Evolutionary conservation across 1,140 invertebrate genomes (phyloP).

Genomic region (Apis dorsata): DNA sequence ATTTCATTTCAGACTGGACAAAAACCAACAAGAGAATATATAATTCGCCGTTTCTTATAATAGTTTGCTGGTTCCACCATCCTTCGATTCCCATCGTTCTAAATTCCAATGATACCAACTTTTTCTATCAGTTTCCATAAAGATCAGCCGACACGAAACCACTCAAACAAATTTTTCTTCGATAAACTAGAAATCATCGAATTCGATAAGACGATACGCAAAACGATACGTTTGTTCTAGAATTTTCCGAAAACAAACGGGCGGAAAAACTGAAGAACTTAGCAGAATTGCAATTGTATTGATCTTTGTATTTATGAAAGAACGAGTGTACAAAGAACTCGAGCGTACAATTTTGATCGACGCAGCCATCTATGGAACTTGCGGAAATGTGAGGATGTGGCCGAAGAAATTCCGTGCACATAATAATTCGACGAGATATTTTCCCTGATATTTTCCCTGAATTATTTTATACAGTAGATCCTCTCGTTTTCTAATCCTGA

Average conservation of each 20-base stretch:
- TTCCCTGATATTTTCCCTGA: constrained; percentile 33
- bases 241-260: constrained; percentile 1
- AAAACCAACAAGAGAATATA: not conserved
- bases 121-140: not conserved
- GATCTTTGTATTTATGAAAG: not conserved
- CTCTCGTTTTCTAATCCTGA: not conserved
- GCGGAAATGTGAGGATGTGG: not conserved
- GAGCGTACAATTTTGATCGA: not conserved
- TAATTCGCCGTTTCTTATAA: not conserved
- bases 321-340: too few relatives aligned
- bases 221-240: too few relatives aligned
- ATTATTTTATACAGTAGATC: constrained; percentile 45
- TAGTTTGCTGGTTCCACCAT: not conserved
- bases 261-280: not conserved
- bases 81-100: not conserved
- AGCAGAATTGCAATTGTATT: not conserved
- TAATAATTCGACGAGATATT: constrained; percentile 40
- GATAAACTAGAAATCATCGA: not conserved
- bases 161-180: not conserved
- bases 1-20: not conserved
- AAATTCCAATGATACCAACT: not conserved
- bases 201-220: not conserved
- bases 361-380: not conserved
- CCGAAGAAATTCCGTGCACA: constrained; percentile 26
- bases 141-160: not conserved